Evolutionary conservation across 2,888 invertebrate species (phyloP).

Genomic region (Lutraria lutraria): DNA sequence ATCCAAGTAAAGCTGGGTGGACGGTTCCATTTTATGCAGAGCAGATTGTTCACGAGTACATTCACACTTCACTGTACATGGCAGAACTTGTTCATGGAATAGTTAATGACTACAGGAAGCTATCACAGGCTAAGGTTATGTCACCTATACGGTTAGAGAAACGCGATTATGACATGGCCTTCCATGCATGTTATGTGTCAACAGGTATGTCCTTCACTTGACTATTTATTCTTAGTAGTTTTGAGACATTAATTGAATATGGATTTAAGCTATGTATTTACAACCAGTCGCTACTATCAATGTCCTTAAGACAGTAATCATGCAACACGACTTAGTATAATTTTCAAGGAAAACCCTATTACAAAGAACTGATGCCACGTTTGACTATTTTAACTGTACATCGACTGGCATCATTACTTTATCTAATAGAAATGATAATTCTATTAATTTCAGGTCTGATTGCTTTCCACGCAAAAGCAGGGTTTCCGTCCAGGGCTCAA

Average conservation of each 20-base stretch:
- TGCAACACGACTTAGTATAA: too few relatives aligned
- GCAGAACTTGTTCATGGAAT: constrained; percentile 41
- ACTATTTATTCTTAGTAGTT: too few relatives aligned
- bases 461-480: constrained; percentile 21
- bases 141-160: constrained; percentile 24
- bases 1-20: constrained; percentile 5
- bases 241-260: too few relatives aligned
- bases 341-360: too few relatives aligned
- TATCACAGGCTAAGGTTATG: not conserved
- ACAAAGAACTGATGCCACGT: too few relatives aligned
- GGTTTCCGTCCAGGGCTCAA: not conserved
- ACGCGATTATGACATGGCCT: constrained; percentile 30
- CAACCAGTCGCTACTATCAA: too few relatives aligned
- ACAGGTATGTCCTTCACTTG: constrained; percentile 8
- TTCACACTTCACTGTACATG: constrained; percentile 33
- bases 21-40: constrained; percentile 32
- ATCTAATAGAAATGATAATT: too few relatives aligned
- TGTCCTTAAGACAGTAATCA: too few relatives aligned
- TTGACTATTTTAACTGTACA: too few relatives aligned
- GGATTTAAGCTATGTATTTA: too few relatives aligned
- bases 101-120: constrained; percentile 1
- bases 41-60: constrained; percentile 39
- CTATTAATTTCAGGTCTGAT: constrained; percentile 4
- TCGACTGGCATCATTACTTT: too few relatives aligned
- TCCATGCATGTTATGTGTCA: constrained; percentile 30